Evolutionary conservation across 2,113 vertebrate genomes (phyloP), one percentile per base, ranked within the genome.

Genomic region (Pandion haliaetus): DNA sequence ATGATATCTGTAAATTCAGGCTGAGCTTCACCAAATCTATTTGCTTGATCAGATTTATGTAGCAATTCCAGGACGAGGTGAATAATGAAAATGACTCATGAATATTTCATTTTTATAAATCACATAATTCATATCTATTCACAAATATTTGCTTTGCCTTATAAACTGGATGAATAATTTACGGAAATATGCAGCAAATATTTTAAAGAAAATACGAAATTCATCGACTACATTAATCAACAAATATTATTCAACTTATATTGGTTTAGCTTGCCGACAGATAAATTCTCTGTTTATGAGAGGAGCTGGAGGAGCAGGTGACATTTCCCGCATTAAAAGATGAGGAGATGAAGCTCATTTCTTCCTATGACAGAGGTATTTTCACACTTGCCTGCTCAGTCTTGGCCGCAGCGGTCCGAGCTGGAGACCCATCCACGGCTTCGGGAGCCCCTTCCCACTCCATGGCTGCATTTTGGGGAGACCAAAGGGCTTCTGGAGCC

Each of bases 141-240:
- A 94, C 97, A 97, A 96, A 97, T 97, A 96, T 97, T 97, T 96
- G 96, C 94, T 97, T 92, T 93, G 88, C 95, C 78, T 95, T 95
- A 95, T 92, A 95, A 94, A 95, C 69, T 12, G 3, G 91, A 89
- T 94, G 97, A 97, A 96, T 96, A 95, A 95, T 95, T 95, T 93
- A 95, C 88, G 72, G 93, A 91, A 95, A 96, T 88, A 89, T 0
- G 40, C 83, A 61, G 83, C 88, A 97, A 95, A 95, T 95, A 94
- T 95, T 93, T 94, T 96, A 94, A 96, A 91, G 94, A 93, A 92
- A 94, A 94, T 86, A 95, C 29, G 85, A 90, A 97, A 97, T 93
- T 80, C 80, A 92, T 88, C 34, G 80, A 92, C 90, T 92, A 90
- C 94, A 94, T 97, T 95, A 92, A 97, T 97, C 96, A 96, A 93